Evolutionary conservation across 2,797 vertebrate genomes (phyloP).

Genomic region (Schizopygopsis malacanthus): DNA sequence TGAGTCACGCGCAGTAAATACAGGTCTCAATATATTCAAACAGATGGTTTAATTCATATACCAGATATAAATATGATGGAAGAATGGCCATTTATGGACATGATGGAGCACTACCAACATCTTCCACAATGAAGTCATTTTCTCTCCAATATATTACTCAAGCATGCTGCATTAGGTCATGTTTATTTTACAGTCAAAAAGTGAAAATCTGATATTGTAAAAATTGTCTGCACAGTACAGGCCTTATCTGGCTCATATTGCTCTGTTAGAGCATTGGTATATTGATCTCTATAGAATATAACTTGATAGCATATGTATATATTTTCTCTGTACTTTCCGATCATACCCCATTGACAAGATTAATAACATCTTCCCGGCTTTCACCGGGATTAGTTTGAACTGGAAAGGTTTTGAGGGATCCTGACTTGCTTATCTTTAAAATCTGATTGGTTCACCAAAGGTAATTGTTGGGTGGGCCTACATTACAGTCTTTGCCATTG

Average conservation of each 20-base stretch:
- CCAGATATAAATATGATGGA: background rate
- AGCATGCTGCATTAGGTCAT: background rate
- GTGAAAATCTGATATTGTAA: background rate
- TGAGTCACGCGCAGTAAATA: background rate
- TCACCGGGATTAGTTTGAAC: constrained; percentile 78
- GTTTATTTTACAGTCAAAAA: background rate
- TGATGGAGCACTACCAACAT: background rate
- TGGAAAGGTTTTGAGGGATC: constrained; percentile 65
- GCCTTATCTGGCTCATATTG: background rate
- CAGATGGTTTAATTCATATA: background rate
- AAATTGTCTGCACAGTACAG: background rate
- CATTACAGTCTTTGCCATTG: constrained; percentile 67
- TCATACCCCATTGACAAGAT: constrained; percentile 73
- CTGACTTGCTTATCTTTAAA: constrained; percentile 12
- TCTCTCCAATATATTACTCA: background rate
- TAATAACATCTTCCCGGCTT: constrained; percentile 77
- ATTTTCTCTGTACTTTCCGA: constrained; percentile 71
- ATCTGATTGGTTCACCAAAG: constrained; percentile 72
- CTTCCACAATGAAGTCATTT: background rate
- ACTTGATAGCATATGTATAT: background rate
- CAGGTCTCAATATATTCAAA: background rate
- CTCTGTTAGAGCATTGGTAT: background rate
- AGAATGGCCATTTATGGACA: background rate
- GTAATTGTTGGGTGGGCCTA: constrained; percentile 74
- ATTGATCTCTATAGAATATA: background rate